These are phyloP conservation scores for Ptychodera flava DNA, from an alignment of 35 echinoderm and acorn worm species.

Conservation along the genomic window DNA sequence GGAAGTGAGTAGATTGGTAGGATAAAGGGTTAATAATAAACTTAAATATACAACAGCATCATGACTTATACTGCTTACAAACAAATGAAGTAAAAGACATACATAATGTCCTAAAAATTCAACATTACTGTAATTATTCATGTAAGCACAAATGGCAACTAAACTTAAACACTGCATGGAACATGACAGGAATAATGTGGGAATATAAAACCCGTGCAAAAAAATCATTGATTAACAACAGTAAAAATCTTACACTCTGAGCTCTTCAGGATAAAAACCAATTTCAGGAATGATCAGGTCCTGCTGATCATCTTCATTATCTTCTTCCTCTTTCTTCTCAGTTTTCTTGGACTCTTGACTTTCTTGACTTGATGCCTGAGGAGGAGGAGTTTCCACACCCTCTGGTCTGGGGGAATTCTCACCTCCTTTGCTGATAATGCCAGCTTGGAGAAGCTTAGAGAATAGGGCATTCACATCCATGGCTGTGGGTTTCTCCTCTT, in stretches of 20 bases:
- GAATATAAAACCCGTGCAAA: too few species aligned
- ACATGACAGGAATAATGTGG: too few species aligned
- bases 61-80: too few species aligned
- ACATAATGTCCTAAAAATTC: too few species aligned
- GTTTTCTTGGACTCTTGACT: slow-evolving; percentile 19
- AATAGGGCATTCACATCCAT: slow-evolving; percentile 18
- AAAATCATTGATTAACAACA: too few species aligned
- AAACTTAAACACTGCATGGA: too few species aligned
- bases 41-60: too few species aligned
- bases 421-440: slow-evolving; percentile 5
- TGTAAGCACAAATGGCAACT: too few species aligned
- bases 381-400: slow-evolving; percentile 8
- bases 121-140: too few species aligned
- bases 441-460: slow-evolving; percentile 9
- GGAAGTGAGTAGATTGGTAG: too few species aligned
- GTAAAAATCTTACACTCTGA: slow-evolving; percentile 53
- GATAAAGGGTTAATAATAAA: too few species aligned
- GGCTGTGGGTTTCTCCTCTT: neutral
- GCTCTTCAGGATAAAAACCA: slow-evolving; percentile 32
- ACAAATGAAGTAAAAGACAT: too few species aligned
- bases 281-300: slow-evolving; percentile 40
- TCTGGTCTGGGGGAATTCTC: neutral
- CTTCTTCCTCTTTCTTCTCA: slow-evolving; percentile 20
- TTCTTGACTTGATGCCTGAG: neutral
- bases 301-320: slow-evolving; percentile 4